Conservation (phyloP, 2,888 invertebrate genomes). For the Elysia crispata region DNA sequence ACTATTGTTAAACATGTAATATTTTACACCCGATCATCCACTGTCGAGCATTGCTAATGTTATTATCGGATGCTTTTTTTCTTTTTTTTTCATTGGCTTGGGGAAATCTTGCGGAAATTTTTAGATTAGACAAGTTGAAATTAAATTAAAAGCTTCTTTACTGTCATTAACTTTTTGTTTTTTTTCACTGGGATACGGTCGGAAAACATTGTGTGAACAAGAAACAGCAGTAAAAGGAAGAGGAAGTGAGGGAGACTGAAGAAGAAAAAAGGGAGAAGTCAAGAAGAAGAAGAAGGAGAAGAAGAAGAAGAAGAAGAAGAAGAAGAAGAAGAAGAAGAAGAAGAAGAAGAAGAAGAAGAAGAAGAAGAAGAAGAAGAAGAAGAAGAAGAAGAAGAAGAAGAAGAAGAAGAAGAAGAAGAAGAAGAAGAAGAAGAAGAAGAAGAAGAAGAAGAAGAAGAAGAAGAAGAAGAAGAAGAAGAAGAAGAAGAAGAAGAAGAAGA, state of each 20-base stretch:
- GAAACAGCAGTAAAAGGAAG: neutral
- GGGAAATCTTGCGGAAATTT: no score
- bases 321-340: constrained; percentile 9
- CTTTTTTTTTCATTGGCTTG: no score
- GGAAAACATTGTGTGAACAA: no score
- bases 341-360: constrained; percentile 9
- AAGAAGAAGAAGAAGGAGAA: constrained; percentile 4
- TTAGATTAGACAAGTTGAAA: no score
- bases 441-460: constrained; percentile 9
- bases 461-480: constrained; percentile 9
- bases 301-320: constrained; percentile 9
- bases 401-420: neutral
- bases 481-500: constrained; percentile 9
- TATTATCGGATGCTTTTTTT: no score
- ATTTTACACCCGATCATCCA: no score
- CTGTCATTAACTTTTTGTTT: no score
- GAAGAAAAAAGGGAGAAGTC: neutral
- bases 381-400: neutral
- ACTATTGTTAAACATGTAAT: no score
- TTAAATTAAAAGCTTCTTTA: no score
- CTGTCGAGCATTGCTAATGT: no score
- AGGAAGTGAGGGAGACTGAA: neutral
- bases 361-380: constrained; percentile 4
- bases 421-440: constrained; percentile 9
- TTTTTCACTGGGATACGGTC: no score